Evolutionary conservation across 2,888 invertebrate genomes (phyloP).

Genomic region (Drosophila falleni): DNA sequence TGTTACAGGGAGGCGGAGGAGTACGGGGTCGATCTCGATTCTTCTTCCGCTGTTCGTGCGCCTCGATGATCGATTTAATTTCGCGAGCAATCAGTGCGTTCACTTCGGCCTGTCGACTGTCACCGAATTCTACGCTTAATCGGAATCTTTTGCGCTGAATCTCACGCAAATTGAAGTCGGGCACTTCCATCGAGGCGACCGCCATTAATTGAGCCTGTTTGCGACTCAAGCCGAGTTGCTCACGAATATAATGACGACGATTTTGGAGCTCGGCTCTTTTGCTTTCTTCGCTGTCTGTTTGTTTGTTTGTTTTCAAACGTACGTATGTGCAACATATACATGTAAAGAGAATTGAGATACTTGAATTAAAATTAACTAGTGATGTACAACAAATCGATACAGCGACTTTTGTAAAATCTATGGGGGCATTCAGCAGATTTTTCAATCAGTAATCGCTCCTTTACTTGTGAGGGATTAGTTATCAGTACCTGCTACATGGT

Average conservation of each 20-base stretch:
- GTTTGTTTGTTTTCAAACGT: neutral
- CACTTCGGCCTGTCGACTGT: constrained; percentile 30
- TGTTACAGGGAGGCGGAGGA: constrained; percentile 56
- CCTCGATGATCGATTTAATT: constrained; percentile 33
- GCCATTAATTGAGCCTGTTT: constrained; percentile 46
- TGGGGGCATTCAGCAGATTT: too few species aligned
- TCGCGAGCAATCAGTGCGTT: constrained; percentile 36
- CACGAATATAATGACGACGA: constrained; percentile 48
- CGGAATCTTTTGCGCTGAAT: constrained; percentile 38
- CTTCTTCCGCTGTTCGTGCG: neutral
- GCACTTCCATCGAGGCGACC: constrained; percentile 24
- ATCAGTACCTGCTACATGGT: too few species aligned
- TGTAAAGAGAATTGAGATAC: constrained; percentile 49
- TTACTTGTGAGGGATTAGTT: too few species aligned
- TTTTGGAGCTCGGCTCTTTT: constrained; percentile 29
- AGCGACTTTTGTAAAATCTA: too few species aligned
- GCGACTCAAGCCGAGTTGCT: constrained; percentile 47
- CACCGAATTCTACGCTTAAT: constrained; percentile 45
- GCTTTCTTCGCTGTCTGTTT: constrained; percentile 18
- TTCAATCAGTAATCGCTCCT: too few species aligned
- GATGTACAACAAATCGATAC: too few species aligned
- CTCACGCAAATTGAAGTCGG: constrained; percentile 48
- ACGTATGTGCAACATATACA: constrained; percentile 14
- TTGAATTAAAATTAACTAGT: constrained; percentile 37
- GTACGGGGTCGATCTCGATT: constrained; percentile 30